Evolutionary conservation across 2,113 vertebrate species (phyloP).

Genomic region (Trichechus manatus): DNA sequence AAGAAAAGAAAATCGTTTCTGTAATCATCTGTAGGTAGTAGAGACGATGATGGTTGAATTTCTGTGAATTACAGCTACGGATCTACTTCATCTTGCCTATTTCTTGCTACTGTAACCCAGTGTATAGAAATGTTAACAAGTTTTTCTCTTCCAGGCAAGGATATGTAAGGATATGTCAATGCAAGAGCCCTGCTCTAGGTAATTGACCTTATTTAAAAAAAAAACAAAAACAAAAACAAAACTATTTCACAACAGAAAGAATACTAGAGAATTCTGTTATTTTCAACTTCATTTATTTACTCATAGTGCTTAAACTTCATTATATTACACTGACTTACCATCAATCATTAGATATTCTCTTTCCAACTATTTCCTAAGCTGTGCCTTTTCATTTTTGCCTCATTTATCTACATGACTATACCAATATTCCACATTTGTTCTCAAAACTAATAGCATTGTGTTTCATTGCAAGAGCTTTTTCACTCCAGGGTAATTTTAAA

Average conservation of each 20-base stretch:
- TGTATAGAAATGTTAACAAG: background rate
- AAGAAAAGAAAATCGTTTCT: background rate
- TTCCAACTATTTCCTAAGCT: background rate
- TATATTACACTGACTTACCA: background rate
- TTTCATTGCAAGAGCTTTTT: conserved; percentile 27
- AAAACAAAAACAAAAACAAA: no score
- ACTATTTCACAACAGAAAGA: background rate
- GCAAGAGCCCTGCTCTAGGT: background rate
- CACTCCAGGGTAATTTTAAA: conserved; percentile 50
- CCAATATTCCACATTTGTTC: background rate
- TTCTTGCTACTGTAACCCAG: background rate
- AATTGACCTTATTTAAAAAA: background rate
- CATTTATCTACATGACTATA: background rate
- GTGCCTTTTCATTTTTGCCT: background rate
- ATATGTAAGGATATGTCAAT: background rate
- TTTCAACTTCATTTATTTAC: conserved; percentile 5
- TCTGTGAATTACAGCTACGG: background rate
- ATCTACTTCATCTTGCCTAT: background rate
- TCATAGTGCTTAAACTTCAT: background rate
- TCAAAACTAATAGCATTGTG: conserved; percentile 40
- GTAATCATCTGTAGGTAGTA: background rate
- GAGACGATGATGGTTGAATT: background rate
- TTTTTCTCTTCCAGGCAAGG: background rate
- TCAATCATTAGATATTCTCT: conserved; percentile 1
- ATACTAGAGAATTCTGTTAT: background rate